Evolutionary conservation across 2,113 vertebrate genomes (phyloP).

Genomic region (Loxodonta africana): DNA sequence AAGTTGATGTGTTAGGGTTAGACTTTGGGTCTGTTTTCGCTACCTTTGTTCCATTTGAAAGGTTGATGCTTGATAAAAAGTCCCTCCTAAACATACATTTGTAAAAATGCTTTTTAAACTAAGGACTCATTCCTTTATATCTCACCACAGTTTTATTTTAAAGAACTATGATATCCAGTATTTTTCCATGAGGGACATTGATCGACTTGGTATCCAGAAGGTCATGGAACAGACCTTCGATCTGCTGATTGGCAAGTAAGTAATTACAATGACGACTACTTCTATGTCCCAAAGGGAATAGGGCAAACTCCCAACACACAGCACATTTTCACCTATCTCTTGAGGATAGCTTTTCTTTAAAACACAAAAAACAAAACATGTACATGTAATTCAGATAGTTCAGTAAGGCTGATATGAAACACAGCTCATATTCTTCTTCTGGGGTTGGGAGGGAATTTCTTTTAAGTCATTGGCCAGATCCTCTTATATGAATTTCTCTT

Average conservation of each 20-base stretch:
- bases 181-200: constrained; percentile 98
- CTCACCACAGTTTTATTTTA: constrained; percentile 92
- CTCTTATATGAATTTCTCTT: not conserved
- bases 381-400: constrained; percentile 29
- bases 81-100: not conserved
- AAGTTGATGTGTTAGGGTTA: constrained; percentile 82
- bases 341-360: constrained; percentile 42
- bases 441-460: not conserved
- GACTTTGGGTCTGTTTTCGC: not conserved
- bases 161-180: constrained; percentile 97
- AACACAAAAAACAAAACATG: constrained; percentile 36
- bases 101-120: constrained; percentile 64
- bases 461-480: not conserved
- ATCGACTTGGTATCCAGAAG: constrained; percentile 96
- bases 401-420: constrained; percentile 44
- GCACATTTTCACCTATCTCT: constrained; percentile 6
- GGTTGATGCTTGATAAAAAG: not conserved
- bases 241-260: constrained; percentile 94
- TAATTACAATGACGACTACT: constrained; percentile 49
- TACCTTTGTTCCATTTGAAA: not conserved
- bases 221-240: constrained; percentile 98
- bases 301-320: not conserved
- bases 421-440: not conserved
- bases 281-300: not conserved
- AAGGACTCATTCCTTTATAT: constrained; percentile 66